phyloP scores from a whole-genome alignment of 2,888 invertebrate genomes.

The Drosophila emarginata region DNA sequence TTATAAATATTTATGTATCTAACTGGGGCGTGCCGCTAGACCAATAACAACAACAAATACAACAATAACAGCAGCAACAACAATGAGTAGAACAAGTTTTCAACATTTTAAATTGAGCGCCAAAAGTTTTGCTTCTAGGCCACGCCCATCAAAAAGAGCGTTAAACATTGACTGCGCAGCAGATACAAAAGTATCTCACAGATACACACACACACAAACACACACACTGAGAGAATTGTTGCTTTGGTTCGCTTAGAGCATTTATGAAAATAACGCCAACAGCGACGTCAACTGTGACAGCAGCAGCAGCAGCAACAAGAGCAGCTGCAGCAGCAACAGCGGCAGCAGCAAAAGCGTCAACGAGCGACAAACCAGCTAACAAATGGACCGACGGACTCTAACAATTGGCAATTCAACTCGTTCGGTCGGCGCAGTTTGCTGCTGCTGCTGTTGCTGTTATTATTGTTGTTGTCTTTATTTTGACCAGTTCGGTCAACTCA shows the following conservation, averaged over 20 bases:
- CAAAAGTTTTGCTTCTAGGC: conserved; percentile 58
- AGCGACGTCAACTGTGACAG: conserved; percentile 19
- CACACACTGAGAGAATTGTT: conserved; percentile 14
- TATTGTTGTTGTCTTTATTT: conserved; percentile 42
- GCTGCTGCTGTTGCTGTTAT: conserved; percentile 19
- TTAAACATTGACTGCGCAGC: conserved; percentile 49
- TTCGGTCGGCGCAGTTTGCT: conserved; percentile 26
- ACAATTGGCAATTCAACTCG: conserved; percentile 57
- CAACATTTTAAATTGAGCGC: conserved; percentile 69
- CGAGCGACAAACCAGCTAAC: conserved; percentile 19
- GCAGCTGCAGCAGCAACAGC: conserved; percentile 16
- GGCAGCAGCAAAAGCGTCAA: conserved; percentile 23
- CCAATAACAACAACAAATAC: conserved; percentile 37
- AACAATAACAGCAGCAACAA: conserved; percentile 20
- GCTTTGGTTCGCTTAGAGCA: conserved; percentile 48
- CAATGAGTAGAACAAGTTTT: conserved; percentile 49
- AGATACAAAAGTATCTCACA: conserved; percentile 46
- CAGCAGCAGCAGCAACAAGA: neutral
- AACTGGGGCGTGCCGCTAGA: conserved; percentile 78
- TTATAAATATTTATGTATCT: conserved; percentile 79
- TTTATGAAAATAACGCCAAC: conserved; percentile 56
- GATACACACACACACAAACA: conserved; percentile 29
- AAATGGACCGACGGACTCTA: no score
- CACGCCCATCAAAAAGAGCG: conserved; percentile 71
- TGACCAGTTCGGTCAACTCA: conserved; percentile 66